phyloP scores from a whole-genome alignment of 2,797 vertebrate species.

The Brachymystax lenok region DNA sequence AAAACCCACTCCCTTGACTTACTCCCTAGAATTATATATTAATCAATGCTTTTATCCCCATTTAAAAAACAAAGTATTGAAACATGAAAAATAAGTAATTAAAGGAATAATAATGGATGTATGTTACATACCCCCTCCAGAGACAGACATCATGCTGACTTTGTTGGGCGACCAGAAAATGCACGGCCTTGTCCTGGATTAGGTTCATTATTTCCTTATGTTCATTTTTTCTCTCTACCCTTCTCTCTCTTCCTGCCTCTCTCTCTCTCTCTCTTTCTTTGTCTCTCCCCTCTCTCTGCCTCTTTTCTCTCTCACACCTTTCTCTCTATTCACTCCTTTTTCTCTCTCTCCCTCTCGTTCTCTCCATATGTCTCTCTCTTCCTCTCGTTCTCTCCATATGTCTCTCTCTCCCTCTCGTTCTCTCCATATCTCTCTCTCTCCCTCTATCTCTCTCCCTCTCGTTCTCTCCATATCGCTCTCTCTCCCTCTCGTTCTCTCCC shows the following conservation, averaged over 20 bases:
- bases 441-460: too few relatives aligned
- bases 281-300: background rate
- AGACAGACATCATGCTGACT: conserved; percentile 74
- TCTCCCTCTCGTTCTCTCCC: background rate
- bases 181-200: conserved; percentile 69
- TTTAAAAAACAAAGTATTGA: conserved; percentile 36
- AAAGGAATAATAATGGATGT: conserved; percentile 67
- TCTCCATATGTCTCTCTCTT: conserved; percentile 5
- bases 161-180: conserved; percentile 56
- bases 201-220: conserved; percentile 78
- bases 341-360: conserved; percentile 23
- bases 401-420: too few relatives aligned
- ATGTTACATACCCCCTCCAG: conserved; percentile 18
- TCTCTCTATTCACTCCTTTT: conserved; percentile 42
- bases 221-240: background rate
- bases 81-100: conserved; percentile 49
- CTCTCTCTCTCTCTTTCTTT: background rate
- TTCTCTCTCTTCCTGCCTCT: conserved; percentile 10
- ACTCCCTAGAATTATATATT: conserved; percentile 29
- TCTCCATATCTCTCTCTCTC: conserved; percentile 21
- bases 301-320: background rate
- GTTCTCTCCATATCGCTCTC: background rate
- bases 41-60: conserved; percentile 42
- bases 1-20: background rate
- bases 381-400: background rate